phyloP scores from a whole-genome alignment of 2,888 invertebrate genomes.

The Creontiades dilutus region DNA sequence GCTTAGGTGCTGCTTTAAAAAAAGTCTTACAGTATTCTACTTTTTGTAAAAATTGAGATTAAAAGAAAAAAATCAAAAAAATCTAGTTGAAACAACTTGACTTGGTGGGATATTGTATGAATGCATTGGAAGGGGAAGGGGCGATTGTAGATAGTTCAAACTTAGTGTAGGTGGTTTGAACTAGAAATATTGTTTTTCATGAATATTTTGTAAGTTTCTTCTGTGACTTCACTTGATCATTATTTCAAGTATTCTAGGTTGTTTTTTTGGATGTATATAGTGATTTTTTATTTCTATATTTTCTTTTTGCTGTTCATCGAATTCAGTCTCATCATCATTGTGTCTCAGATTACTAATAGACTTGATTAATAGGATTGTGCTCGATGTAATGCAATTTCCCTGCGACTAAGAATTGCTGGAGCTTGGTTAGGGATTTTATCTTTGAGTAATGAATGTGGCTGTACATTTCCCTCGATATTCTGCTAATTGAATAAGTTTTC shows the following conservation, averaged over 20 bases:
- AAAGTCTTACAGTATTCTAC: constrained; percentile 67
- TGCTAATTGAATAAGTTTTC: too few relatives aligned
- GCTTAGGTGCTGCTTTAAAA: constrained; percentile 70
- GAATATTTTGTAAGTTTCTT: background rate
- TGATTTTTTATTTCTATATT: too few relatives aligned
- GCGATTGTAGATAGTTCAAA: constrained; percentile 36
- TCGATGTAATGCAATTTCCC: background rate
- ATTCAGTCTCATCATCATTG: too few relatives aligned
- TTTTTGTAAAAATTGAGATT: constrained; percentile 66
- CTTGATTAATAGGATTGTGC: background rate
- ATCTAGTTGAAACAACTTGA: constrained; percentile 53
- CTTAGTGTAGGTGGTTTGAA: background rate
- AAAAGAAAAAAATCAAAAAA: constrained; percentile 52
- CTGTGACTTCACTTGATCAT: constrained; percentile 39
- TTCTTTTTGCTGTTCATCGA: too few relatives aligned
- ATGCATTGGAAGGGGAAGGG: constrained; percentile 61
- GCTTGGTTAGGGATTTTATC: too few relatives aligned
- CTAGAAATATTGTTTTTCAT: background rate
- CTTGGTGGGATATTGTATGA: constrained; percentile 47
- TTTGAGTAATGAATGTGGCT: too few relatives aligned
- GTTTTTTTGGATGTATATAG: background rate
- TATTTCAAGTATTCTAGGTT: background rate
- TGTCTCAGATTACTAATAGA: background rate
- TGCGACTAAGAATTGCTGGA: too few relatives aligned
- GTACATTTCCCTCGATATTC: too few relatives aligned